Conservation (phyloP, 2,113 vertebrate genomes). For the Balaeniceps rex region DNA sequence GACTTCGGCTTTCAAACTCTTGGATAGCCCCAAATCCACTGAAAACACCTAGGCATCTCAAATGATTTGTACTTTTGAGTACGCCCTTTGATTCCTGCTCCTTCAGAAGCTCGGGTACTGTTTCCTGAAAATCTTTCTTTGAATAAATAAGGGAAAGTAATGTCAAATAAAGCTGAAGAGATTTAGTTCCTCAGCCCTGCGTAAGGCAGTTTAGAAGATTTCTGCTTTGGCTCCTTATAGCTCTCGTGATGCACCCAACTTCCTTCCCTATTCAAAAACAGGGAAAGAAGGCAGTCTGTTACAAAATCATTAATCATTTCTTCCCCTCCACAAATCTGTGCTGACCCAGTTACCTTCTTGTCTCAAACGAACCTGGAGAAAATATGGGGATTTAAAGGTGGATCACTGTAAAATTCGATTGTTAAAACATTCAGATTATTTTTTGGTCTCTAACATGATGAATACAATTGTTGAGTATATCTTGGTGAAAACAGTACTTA, state of each 20-base stretch:
- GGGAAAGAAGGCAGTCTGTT: not conserved
- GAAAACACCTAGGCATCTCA: not conserved
- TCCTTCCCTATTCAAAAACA: not conserved
- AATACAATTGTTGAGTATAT: not conserved
- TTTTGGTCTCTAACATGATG: not conserved
- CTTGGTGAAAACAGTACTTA: conserved; percentile 55
- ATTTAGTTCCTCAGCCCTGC: not conserved
- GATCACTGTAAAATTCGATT: not conserved
- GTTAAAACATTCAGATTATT: not conserved
- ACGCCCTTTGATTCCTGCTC: not conserved
- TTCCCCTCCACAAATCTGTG: not conserved
- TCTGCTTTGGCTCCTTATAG: not conserved
- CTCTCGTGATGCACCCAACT: not conserved
- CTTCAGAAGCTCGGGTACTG: not conserved
- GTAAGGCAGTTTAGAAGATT: not conserved
- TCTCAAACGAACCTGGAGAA: not conserved
- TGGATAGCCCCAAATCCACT: not conserved
- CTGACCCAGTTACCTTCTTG: not conserved
- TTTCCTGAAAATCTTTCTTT: not conserved
- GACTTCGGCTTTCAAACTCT: not conserved
- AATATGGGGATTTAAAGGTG: not conserved
- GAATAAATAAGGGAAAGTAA: not conserved
- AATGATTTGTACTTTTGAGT: not conserved
- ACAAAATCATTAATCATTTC: not conserved
- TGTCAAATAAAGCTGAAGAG: not conserved